Conservation (phyloP, 2,888 invertebrate species). For the Lithosia quadra region DNA sequence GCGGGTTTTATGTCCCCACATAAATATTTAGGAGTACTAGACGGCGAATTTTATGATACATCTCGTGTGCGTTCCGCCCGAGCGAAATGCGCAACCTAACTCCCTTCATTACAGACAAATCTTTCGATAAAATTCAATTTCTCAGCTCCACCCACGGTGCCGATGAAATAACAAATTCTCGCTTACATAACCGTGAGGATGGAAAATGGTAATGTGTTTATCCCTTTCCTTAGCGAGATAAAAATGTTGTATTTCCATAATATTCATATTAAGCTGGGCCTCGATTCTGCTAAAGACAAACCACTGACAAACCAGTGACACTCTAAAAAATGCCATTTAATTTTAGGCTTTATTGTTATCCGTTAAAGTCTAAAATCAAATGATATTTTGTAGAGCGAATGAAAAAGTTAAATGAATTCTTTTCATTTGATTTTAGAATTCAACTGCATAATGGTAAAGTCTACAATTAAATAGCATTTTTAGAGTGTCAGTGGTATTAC, state of each 20-base stretch:
- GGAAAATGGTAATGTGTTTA: conserved; percentile 3
- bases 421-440: no score
- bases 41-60: not conserved
- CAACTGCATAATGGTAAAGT: no score
- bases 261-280: not conserved
- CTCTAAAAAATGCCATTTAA: no score
- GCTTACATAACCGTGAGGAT: conserved; percentile 10
- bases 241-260: conserved; percentile 5
- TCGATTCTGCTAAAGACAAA: no score
- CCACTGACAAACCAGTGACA: no score
- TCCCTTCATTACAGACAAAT: conserved; percentile 9
- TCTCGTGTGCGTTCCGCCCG: not conserved
- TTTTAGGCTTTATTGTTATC: no score
- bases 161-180: conserved; percentile 14
- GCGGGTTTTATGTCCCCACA: not conserved
- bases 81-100: not conserved
- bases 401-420: no score
- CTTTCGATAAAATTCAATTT: conserved; percentile 17
- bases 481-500: no score
- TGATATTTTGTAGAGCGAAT: no score
- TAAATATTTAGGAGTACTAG: not conserved
- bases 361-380: no score
- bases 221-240: not conserved
- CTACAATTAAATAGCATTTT: no score
- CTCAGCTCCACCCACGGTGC: conserved; percentile 1